A percentile compares a stretch with the other conserved stretches of the same genome.
phyloP scores from a whole-genome alignment of 2,113 vertebrate genomes.

The Sialia sialis region DNA sequence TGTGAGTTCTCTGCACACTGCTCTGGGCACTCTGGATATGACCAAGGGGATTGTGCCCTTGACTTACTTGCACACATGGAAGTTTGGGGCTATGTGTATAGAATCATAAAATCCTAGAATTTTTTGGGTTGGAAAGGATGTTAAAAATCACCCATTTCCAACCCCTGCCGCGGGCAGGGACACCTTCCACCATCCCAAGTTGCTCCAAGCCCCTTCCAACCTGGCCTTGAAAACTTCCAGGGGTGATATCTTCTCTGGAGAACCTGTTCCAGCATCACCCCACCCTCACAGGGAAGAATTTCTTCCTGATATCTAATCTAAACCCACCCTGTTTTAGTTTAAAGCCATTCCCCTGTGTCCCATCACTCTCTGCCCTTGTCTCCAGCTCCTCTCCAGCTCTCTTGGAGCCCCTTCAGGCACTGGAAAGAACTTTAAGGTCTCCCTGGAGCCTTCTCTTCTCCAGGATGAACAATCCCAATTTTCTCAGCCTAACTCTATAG shows the following conservation, averaged over 20 bases:
- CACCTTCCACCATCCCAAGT: fast-evolving
- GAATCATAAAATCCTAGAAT: neutral
- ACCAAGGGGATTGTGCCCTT: neutral
- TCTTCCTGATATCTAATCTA: neutral
- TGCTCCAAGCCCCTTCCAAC: neutral
- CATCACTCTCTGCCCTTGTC: neutral
- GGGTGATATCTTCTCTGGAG: too few relatives aligned
- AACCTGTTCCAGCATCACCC: neutral
- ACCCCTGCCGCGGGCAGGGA: fast-evolving
- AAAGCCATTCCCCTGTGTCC: neutral
- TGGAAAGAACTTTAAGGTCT: neutral
- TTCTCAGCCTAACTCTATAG: neutral
- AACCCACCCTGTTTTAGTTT: neutral
- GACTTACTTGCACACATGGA: neutral
- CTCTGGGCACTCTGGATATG: neutral
- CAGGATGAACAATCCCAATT: neutral
- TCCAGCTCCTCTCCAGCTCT: neutral
- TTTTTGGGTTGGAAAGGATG: neutral
- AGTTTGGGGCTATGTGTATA: neutral
- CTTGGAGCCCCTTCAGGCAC: too few relatives aligned
- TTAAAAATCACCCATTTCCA: neutral
- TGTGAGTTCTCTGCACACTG: neutral
- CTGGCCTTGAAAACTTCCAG: neutral
- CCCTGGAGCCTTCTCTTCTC: fast-evolving
- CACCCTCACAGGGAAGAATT: neutral